phyloP scores from a whole-genome alignment of 2,888 invertebrate genomes.

The Pegoplata infirma region DNA sequence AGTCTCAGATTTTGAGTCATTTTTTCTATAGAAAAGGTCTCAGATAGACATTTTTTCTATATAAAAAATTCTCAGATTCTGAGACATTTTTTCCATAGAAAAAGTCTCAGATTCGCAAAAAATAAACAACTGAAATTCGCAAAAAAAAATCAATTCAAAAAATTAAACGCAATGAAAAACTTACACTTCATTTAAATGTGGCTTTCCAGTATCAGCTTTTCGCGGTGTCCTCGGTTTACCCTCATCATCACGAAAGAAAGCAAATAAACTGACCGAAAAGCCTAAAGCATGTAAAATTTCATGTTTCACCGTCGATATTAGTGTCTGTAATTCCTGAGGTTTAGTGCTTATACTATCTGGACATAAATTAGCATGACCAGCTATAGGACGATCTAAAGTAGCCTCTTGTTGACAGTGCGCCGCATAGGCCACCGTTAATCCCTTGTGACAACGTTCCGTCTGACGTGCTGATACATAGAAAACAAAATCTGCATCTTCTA shows the following conservation, averaged over 20 bases:
- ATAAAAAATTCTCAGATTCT: no score
- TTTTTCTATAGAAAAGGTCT: no score
- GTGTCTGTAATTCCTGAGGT: constrained; percentile 92
- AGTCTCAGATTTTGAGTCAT: no score
- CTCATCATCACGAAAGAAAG: constrained; percentile 92
- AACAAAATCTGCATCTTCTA: constrained; percentile 93
- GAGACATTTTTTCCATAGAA: no score
- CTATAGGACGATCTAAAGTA: constrained; percentile 96
- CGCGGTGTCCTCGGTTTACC: constrained; percentile 92
- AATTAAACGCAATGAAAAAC: constrained; percentile 70
- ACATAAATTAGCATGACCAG: constrained; percentile 99
- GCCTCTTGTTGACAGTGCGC: constrained; percentile 99
- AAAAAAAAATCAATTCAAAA: no score
- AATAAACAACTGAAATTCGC: no score
- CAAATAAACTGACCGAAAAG: constrained; percentile 97
- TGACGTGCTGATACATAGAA: constrained; percentile 97
- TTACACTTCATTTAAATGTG: constrained; percentile 91
- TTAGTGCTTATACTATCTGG: constrained; percentile 95
- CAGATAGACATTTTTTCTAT: no score
- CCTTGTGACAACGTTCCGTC: constrained; percentile 94
- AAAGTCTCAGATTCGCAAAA: no score
- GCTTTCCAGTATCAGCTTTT: constrained; percentile 91
- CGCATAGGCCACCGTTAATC: constrained; percentile 96
- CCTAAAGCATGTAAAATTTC: constrained; percentile 98
- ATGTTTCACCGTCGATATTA: constrained; percentile 97